Evolutionary conservation across 2,797 vertebrate species (phyloP), one percentile per base, ranked within the genome.

Genomic region (Microtus californicus): DNA sequence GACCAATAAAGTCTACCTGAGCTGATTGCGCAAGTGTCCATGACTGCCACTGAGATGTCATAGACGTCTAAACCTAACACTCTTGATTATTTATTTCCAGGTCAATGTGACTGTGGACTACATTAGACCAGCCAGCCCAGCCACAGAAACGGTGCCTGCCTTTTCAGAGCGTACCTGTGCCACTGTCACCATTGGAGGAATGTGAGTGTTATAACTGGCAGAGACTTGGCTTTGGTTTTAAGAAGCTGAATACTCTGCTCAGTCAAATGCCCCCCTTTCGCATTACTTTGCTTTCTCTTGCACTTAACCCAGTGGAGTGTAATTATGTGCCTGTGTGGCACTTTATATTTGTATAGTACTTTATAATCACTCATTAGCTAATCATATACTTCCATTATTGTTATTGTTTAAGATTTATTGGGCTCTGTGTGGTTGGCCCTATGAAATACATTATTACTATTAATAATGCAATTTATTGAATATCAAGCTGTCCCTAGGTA

Each of bases 61-160:
- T 40, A 51, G 13, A 78, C 25, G 65, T 25, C 17, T 25, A 31
- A 6, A 1, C 40, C 86, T 93, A 89, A 94, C 54, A 27, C 43
- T 37, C 0, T 95, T n/a, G 48, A 23, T n/a, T 73, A 78, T 71
- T 95, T 94, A 31, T 93, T 90, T 97, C 34, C 87, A 99, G 99
- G 99, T 99, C 98, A 99, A 99, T 6, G 99, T 99, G 97, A 99
- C 98, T 0, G 99, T 99, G 92, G 99, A 99, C 98, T 99, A 99
- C 98, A 99, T 99, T 98, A 98, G 99, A 97, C 99, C 99, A 0
- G 99, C 99, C 83, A 99, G 99, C 63, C 98, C 98, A 1, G 99
- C 99, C 74, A 98, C 98, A 2, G 98, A 99, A 51, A 99, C 99
- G 0, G 98, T 98, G 17, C 99, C 99, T 0, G 99, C 99, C 94